Evolutionary conservation across 1,140 invertebrate genomes (phyloP), one percentile per base, ranked within the genome.

Genomic region (Mycetomoellerius zeteki): DNA sequence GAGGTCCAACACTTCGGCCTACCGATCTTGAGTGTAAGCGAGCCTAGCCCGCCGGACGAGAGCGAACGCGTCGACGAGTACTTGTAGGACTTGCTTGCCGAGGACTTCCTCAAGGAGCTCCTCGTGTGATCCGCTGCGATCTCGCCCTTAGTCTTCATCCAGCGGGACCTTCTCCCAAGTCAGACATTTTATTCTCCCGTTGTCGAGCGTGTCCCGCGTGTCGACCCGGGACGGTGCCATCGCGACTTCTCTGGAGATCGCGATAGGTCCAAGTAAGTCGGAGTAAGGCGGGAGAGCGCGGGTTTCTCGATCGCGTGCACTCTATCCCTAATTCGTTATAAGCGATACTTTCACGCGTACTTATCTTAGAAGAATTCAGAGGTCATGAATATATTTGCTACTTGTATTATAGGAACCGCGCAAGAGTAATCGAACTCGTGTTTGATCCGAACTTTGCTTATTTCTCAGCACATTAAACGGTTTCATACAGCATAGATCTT

Each of bases 1-100:
- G 95, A 96, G 37, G 95, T 95, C 14, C 93, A 96, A 85, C 96
- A 97, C 82, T 97, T 97, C 84, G 97, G 97, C 37, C 94, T 98
- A 89, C 97, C 97, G 56, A 97, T 97, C 81, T 95, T 98, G 4
- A 97, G 97, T 47, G 96, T 98, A 10, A 97, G 97, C 19, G 97
- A 97, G 73, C 97, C 97, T 0, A 97, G 97, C n/a, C 97, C 97
- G 43, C 97, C 97, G 0, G 97, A 97, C 86, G 97, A 97, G 85
- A 96, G 96, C 90, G 96, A 96, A 16, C 92, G 93, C 30, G 91
- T 94, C 50, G 94, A 95, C 86, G 94, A 95, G 24, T 94, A 95
- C 77, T 95, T 95, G 94, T 95, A 95, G 94, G 91, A 94, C 43
- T 94, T 95, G 93, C 94, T 95, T 91, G 92, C 91, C 93, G 95